A percentile compares a stretch with the other conserved stretches of the same genome.
phyloP scores from a whole-genome alignment of 1,140 invertebrate species.

The Paraescarpia echinospica region DNA sequence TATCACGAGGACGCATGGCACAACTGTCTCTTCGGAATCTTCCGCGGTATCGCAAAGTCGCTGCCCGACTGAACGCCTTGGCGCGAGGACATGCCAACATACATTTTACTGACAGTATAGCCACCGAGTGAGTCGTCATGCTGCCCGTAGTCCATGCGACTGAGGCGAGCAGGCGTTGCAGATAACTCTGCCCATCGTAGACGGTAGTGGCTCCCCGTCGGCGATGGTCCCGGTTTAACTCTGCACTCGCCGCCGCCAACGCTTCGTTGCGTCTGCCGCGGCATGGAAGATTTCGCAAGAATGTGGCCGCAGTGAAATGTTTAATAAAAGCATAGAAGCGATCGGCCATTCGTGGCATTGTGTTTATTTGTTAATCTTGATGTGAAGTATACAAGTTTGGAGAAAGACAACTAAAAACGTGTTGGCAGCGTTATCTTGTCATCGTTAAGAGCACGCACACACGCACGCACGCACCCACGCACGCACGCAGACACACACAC shows the following conservation, averaged over 20 bases:
- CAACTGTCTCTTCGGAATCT: not conserved
- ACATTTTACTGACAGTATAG: not conserved
- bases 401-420: not conserved
- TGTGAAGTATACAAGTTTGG: not conserved
- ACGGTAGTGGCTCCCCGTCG: not conserved
- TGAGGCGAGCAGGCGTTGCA: not conserved
- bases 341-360: not conserved
- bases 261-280: too few relatives aligned
- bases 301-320: not conserved
- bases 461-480: too few relatives aligned
- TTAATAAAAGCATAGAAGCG: not conserved
- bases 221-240: not conserved
- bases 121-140: not conserved
- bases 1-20: not conserved
- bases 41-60: not conserved
- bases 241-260: not conserved
- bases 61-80: not conserved
- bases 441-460: too few relatives aligned
- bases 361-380: not conserved
- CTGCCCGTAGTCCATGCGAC: not conserved
- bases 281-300: not conserved
- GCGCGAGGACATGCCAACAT: not conserved
- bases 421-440: too few relatives aligned
- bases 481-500: too few relatives aligned
- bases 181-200: not conserved